These are phyloP conservation scores for Malachius bipustulatus DNA, from an alignment of 2,888 invertebrate species.

Conservation along the genomic window DNA sequence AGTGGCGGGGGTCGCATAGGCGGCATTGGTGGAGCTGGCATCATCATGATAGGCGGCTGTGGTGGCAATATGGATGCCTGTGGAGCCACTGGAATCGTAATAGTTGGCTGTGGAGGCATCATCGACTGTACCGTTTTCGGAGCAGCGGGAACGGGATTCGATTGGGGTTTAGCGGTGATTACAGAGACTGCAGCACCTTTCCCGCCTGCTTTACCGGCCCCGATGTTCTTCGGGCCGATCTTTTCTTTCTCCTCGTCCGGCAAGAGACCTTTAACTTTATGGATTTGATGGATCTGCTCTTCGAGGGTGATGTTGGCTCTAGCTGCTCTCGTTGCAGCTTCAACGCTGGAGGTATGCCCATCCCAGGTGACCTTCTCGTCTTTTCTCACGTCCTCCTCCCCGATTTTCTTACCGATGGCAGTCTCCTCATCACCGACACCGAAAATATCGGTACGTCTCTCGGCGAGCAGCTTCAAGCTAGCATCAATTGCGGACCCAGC, in stretches of 20 bases:
- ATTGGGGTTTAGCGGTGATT: conserved; percentile 35
- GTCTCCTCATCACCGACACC: conserved; percentile 98
- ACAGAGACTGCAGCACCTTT: conserved; percentile 32
- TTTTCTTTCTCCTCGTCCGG: conserved; percentile 96
- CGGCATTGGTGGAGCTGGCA: conserved; percentile 46
- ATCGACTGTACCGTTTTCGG: conserved; percentile 38
- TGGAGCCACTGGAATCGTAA: conserved; percentile 35
- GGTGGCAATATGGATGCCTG: conserved; percentile 40
- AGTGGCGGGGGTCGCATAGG: conserved; percentile 46
- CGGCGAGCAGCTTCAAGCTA: conserved; percentile 89
- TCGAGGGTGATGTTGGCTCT: conserved; percentile 91
- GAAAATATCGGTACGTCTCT: conserved; percentile 99
- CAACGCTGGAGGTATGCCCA: conserved; percentile 93
- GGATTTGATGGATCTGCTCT: conserved; percentile 95
- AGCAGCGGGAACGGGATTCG: conserved; percentile 21
- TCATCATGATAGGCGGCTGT: conserved; percentile 50
- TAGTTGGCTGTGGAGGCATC: conserved; percentile 41
- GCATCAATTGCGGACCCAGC: conserved; percentile 87
- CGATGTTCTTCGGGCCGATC: conserved; percentile 81
- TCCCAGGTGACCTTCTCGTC: conserved; percentile 96
- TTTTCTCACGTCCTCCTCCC: conserved; percentile 70
- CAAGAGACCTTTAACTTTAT: conserved; percentile 86
- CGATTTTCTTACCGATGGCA: conserved; percentile 96
- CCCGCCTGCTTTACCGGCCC: conserved; percentile 26
- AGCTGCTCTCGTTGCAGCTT: conserved; percentile 88